Evolutionary conservation across 2,797 vertebrate genomes (phyloP), one percentile per base, ranked within the genome.

Genomic region (Adelosebastes latens): DNA sequence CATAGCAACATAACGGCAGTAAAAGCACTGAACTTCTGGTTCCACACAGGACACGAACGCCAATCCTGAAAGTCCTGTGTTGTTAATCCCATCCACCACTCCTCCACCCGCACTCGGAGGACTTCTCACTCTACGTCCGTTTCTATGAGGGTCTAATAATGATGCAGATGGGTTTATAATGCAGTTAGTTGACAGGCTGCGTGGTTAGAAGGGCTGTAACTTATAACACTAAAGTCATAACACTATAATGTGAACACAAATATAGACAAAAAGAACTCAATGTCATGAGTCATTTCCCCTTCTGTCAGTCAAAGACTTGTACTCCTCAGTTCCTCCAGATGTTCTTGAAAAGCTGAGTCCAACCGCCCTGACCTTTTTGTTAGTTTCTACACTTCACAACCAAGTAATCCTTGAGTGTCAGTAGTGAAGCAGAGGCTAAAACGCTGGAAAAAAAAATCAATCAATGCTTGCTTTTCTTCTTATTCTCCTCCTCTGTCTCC

Each of bases 391-490:
- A 63, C 80, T 83, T 83, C 62, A 66, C 60, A 77, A 78, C 39
- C 4, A 66, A 77, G 49, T 80, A 84, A 90, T 90, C 87, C 89
- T 80, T 39, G 49, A 78, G 77, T 80, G 75, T 77, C 78, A 75
- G 72, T 31, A 61, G 67, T 79, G 78, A 77, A 63, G 46, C 53
- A 4, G 25, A 67, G 84, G 86, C 81, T 71, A 52, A 76, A 81
- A 81, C 75, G 34, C 75, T 78, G 65, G 0, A 1, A 16, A 65
- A 64, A 10, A 46, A 58, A 58, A 84, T 91, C 92, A 92, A 89
- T 93, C 89, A 84, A 87, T 88, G 76, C 83, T 70, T 49, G 10
- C 77, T 84, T 82, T 89, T 79, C 79, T 78, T 75, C 59, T 84
- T 76, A 73, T 68, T 77, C 71, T 74, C 77, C 61, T 32, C 74